Evolutionary conservation across 2,888 invertebrate genomes (phyloP).

Genomic region (Plemyria rubiginata): DNA sequence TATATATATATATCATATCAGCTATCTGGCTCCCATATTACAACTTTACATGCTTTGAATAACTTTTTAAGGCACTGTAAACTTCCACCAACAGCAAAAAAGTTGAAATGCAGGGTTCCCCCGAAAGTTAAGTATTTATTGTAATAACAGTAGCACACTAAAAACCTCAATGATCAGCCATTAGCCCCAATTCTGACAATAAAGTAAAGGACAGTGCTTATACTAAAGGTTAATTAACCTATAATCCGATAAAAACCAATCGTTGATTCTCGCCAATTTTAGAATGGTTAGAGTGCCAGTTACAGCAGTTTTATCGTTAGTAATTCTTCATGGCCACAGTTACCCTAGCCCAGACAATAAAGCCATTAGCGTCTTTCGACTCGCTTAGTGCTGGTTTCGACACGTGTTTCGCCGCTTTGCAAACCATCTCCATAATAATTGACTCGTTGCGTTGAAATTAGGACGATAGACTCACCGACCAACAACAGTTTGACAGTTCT

Average conservation of each 20-base stretch:
- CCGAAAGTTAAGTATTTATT: constrained; percentile 1
- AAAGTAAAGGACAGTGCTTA: constrained; percentile 25
- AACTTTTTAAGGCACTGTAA: too few species aligned
- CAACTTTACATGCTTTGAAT: too few species aligned
- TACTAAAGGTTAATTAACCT: constrained; percentile 34
- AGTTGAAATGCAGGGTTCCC: too few species aligned
- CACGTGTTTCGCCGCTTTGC: background rate
- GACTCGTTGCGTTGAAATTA: too few species aligned
- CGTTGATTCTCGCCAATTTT: constrained; percentile 24
- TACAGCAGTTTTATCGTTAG: constrained; percentile 14
- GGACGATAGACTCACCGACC: too few species aligned
- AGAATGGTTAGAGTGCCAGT: constrained; percentile 4
- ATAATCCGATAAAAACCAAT: constrained; percentile 27
- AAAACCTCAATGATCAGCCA: constrained; percentile 12
- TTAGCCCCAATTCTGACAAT: constrained; percentile 20
- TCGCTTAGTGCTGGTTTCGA: background rate
- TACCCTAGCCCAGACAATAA: constrained; percentile 9
- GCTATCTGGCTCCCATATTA: too few species aligned
- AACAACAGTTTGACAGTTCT: too few species aligned
- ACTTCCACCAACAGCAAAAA: too few species aligned
- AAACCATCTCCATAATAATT: background rate
- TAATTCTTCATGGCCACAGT: constrained; percentile 18
- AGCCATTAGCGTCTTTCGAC: constrained; percentile 8
- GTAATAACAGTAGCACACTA: background rate
- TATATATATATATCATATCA: too few species aligned